Percentiles rank a stretch among this genome's conserved stretches.
Evolutionary conservation across 1,140 invertebrate species (phyloP).

Genomic region (Ditylenchus dipsaci): DNA sequence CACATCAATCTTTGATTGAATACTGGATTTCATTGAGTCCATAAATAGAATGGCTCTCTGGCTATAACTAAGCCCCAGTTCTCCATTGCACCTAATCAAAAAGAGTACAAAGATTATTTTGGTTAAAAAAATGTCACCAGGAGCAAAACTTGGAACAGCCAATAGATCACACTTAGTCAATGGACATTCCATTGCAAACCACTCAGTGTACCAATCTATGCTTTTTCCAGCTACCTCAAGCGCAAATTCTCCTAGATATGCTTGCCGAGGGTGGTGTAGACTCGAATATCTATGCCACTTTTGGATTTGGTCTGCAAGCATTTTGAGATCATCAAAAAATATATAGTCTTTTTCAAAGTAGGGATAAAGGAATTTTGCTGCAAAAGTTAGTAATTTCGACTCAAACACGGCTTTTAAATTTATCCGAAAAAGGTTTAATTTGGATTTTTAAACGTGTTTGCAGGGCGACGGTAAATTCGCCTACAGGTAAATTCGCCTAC

Average conservation of each 20-base stretch:
- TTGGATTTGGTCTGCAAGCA: slow-evolving; percentile 46
- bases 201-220: slow-evolving; percentile 77
- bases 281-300: slow-evolving; percentile 62
- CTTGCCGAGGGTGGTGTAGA: slow-evolving; percentile 75
- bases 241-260: slow-evolving; percentile 76
- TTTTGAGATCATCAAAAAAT: too few species aligned
- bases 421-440: not conserved
- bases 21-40: slow-evolving; percentile 67
- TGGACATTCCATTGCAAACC: slow-evolving; percentile 77
- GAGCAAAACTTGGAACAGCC: slow-evolving; percentile 54
- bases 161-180: slow-evolving; percentile 60
- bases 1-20: slow-evolving; percentile 65
- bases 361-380: too few species aligned
- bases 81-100: slow-evolving; percentile 65
- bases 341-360: too few species aligned
- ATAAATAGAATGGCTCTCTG: slow-evolving; percentile 73
- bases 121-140: slow-evolving; percentile 35
- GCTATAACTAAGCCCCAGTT: slow-evolving; percentile 88
- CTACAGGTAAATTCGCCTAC: too few species aligned
- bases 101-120: too few species aligned
- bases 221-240: slow-evolving; percentile 71
- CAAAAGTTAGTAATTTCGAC: too few species aligned
- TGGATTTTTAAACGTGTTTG: not conserved
- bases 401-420: too few species aligned
- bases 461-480: too few species aligned